Evolutionary conservation across 2,113 vertebrate species (phyloP).

Genomic region (Caranx melampygus): DNA sequence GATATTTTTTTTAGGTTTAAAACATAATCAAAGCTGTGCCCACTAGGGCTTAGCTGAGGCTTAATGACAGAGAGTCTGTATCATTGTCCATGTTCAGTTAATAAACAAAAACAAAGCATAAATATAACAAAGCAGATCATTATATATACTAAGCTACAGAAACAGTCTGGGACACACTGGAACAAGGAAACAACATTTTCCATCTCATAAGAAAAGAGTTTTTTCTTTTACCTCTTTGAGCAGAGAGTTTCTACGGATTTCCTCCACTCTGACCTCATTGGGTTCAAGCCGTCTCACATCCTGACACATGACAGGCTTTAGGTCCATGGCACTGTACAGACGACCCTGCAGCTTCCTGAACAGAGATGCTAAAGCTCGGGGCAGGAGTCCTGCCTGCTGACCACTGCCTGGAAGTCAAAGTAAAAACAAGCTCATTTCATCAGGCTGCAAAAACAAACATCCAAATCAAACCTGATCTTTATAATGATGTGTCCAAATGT

Average conservation of each 20-base stretch:
- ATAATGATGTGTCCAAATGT: neutral
- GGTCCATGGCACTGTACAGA: constrained; percentile 88
- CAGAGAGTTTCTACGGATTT: constrained; percentile 87
- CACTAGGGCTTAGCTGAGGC: neutral
- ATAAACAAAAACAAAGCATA: too few species aligned
- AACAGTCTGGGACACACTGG: neutral
- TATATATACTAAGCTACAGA: neutral
- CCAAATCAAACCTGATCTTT: neutral
- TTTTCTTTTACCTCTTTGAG: constrained; percentile 72
- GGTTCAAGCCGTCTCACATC: constrained; percentile 88
- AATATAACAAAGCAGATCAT: neutral
- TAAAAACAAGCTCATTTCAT: neutral
- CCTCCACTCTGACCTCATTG: constrained; percentile 87
- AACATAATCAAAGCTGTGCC: neutral
- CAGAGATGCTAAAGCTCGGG: constrained; percentile 89
- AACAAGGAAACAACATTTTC: neutral
- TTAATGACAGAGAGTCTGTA: neutral
- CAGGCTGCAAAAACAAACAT: neutral
- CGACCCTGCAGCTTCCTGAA: constrained; percentile 90
- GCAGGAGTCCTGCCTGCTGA: constrained; percentile 91
- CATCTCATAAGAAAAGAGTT: neutral
- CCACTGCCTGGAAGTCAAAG: constrained; percentile 86
- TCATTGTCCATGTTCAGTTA: neutral
- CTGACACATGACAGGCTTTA: constrained; percentile 90
- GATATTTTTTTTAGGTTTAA: neutral